These are phyloP conservation scores for Dermochelys coriacea DNA, from an alignment of 2,797 vertebrate genomes.

Conservation along the genomic window DNA sequence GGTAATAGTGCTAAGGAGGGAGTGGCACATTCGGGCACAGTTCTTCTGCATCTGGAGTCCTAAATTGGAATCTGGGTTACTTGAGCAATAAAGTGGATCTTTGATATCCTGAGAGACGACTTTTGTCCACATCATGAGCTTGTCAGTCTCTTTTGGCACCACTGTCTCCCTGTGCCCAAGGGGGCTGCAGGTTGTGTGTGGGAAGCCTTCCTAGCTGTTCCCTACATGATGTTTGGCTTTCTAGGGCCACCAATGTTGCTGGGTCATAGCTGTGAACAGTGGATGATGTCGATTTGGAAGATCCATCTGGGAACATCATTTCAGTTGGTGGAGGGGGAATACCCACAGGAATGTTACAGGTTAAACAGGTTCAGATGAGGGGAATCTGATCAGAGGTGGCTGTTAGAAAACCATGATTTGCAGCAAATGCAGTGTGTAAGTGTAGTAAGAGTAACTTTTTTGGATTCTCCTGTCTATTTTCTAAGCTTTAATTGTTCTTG, in stretches of 20 bases:
- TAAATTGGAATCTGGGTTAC: not conserved
- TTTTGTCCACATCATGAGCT: rapidly evolving
- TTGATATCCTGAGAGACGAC: rapidly evolving
- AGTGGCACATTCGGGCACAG: not conserved
- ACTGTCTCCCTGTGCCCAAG: not conserved
- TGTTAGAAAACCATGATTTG: not conserved
- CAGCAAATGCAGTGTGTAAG: not conserved
- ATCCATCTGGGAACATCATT: not conserved
- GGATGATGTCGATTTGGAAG: not conserved
- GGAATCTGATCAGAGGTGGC: not conserved
- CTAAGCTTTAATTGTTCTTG: not conserved
- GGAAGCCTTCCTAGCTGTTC: not conserved
- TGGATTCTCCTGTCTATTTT: not conserved
- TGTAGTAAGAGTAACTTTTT: not conserved
- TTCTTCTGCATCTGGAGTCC: not conserved
- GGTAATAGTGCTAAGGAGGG: not conserved
- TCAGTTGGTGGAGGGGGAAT: not conserved
- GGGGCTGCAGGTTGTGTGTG: not conserved
- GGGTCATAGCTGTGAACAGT: not conserved
- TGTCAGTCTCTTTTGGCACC: not conserved
- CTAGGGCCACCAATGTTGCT: too few relatives aligned
- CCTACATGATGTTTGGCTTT: not conserved
- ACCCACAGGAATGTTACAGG: not conserved
- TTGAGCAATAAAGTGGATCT: not conserved
- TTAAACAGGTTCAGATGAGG: not conserved